Base-by-base conservation (phyloP, 2,888 invertebrate species). In the Listrodromus nycthemerus region DNA sequence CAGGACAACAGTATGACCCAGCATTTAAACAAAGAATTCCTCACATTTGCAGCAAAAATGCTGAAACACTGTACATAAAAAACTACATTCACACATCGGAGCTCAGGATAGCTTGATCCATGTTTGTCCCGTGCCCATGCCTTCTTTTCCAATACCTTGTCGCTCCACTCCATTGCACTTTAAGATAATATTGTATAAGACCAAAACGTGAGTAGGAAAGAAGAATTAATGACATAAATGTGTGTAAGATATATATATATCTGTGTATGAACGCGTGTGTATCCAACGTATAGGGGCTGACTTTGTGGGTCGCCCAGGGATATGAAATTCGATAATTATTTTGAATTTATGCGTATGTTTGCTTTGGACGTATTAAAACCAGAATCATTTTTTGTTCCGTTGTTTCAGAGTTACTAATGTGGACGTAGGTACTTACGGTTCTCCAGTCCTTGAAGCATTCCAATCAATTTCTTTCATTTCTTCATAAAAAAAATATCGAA, bases 1-100 rank as follows among this genome's bases (percentile, higher is more conserved):
- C 84, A 95, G 97, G 89, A 97, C 97, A 92, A 97, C 96, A 94
- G 97, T 97, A 95, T 97, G 95, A 96, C 92, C 88, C 82, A 80
- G 41, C 86, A 86, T 86, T 80, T 84, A 78, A 58, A 58, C 74
- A 80, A 80, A 76, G 45, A 50, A 19, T 75, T 58, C 74, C 33
- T 70, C 63, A 37, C 52, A 19, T 48, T 52, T 61, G n/a, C n/a
- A 37, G 50, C 37, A 33, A 67, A 52, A 55, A 69, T 61, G 48
- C 71, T 85, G 77, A 55, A 85, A 82, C 84, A 83, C 67, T 91
- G 91, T 91, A 91, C 87, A 91, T 90, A 87, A 76, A 85, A 71
- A 65, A 37, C 70, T 81, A 76, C 83, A 82, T 74, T 58, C 61
- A 78, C 70, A 61, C 70, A 76, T 83, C 75, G 63, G 69, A 79